Base-by-base conservation (phyloP, 1,140 invertebrate genomes). In the Drosophila dunni region DNA sequence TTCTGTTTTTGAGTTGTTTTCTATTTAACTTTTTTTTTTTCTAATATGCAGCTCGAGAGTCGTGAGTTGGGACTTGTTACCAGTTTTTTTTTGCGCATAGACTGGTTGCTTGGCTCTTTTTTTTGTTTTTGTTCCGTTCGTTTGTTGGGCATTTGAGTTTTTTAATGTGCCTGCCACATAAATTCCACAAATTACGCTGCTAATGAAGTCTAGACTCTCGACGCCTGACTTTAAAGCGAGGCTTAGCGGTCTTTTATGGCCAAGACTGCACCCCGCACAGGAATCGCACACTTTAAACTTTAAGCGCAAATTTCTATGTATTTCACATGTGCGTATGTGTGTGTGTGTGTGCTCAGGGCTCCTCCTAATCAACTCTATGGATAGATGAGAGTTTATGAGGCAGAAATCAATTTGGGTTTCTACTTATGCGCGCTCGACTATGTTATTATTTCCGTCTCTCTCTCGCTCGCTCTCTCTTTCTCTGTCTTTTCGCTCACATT, bases 201-300 rank as follows among this genome's bases (percentile, higher is more conserved):
- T 88, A 88, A 88, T 88, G 84, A 88, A 89, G 82, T 86, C 82
- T 86, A 86, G 82, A 88, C 82, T 86, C 82, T 86, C 88, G 82
- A 88, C 82, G 78, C 50, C 65, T 36, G 54, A 33, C 45, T 51
- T 68, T 68, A 5, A 68, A 61, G 65, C 33, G 34, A 57, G 51
- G 57, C 65, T 61, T 56, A 60, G 46, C 40, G 48, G 46, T 20
- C 6, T 20, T 56, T 70, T 62, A 73, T 56, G 64, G 56, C 50
- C 50, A 56, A 67, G 45, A 60, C 36, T 65, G 24, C 62, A 48
- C 11, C 48, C 20, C 11, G 20, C 20, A 29, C 53, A 56, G 53
- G 53, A 13, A 42, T 42, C n/a, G 13, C 40, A 42, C 24, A 29
- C 24, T 29, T 29, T 29, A 29, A 29, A 29, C 11, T 42, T 42